Percentiles rank a stretch among this genome's conserved stretches.
Conservation (phyloP, 2,888 invertebrate genomes). For the Pediacus dermestoides region DNA sequence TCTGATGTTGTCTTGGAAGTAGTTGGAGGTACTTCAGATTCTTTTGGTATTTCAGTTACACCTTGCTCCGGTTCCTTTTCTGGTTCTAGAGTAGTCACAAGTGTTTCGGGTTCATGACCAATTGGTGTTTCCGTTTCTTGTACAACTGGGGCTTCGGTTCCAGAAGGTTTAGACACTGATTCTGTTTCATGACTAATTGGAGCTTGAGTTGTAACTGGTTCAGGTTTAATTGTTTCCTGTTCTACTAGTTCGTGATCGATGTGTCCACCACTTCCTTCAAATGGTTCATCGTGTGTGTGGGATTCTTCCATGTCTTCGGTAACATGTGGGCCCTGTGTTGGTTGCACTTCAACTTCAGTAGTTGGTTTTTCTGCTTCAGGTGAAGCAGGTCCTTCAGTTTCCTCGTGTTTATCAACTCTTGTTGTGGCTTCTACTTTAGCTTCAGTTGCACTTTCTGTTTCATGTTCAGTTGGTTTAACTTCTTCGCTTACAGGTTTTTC, state of each 20-base stretch:
- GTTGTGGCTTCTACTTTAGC: constrained; percentile 6
- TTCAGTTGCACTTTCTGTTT: constrained; percentile 10
- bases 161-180: no score
- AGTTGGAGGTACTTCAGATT: no score
- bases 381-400: constrained; percentile 11
- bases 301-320: no score
- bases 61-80: constrained; percentile 3
- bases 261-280: constrained; percentile 3
- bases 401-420: constrained; percentile 5
- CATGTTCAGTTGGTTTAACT: constrained; percentile 12
- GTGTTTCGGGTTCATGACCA: background rate
- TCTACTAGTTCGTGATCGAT: background rate
- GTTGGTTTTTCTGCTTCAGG: constrained; percentile 14
- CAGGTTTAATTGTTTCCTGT: constrained; percentile 9
- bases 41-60: no score
- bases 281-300: constrained; percentile 9
- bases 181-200: background rate
- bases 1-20: background rate
- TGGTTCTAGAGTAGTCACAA: constrained; percentile 7
- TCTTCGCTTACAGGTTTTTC: no score
- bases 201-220: constrained; percentile 4
- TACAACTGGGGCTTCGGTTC: constrained; percentile 6
- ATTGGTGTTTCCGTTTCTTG: constrained; percentile 11
- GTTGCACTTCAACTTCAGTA: no score
- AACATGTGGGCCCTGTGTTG: no score